These are phyloP conservation scores for Psilopogon haemacephalus DNA, from an alignment of 2,113 vertebrate genomes.

Conservation along the genomic window DNA sequence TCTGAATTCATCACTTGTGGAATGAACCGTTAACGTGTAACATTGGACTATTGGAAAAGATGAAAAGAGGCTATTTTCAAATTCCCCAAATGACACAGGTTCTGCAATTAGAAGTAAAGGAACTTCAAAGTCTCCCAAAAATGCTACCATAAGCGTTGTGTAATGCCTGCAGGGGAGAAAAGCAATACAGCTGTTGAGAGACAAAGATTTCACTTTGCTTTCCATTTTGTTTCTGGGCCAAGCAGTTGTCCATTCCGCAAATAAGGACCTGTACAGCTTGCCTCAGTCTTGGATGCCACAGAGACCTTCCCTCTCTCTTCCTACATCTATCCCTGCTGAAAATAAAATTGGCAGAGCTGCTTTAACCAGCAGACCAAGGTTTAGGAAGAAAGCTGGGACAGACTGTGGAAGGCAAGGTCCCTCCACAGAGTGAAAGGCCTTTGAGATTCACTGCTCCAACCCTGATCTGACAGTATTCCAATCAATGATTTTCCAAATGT, in stretches of 20 bases:
- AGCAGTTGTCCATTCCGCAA: background rate
- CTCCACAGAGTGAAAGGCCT: background rate
- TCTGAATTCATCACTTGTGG: constrained; percentile 47
- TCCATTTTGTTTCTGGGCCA: constrained; percentile 50
- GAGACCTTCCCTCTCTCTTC: background rate
- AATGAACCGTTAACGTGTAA: constrained; percentile 32
- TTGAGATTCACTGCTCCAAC: background rate
- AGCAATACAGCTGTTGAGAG: constrained; percentile 52
- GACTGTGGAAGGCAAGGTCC: background rate
- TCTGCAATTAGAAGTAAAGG: constrained; percentile 66
- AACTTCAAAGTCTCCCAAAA: constrained; percentile 66
- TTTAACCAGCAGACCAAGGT: background rate
- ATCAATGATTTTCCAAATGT: background rate
- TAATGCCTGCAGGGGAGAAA: constrained; percentile 44
- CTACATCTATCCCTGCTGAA: background rate
- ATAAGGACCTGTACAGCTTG: background rate
- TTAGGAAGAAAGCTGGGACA: background rate
- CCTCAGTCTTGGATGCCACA: background rate
- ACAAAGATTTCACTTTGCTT: background rate
- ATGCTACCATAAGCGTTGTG: constrained; percentile 33
- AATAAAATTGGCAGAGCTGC: background rate
- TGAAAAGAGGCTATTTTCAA: constrained; percentile 67
- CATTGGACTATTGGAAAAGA: constrained; percentile 57
- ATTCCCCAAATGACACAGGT: constrained; percentile 57
- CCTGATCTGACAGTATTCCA: background rate